Evolutionary conservation across 2,797 vertebrate species (phyloP), one percentile per base, ranked within the genome.

Genomic region (Eupleurogrammus muticus): DNA sequence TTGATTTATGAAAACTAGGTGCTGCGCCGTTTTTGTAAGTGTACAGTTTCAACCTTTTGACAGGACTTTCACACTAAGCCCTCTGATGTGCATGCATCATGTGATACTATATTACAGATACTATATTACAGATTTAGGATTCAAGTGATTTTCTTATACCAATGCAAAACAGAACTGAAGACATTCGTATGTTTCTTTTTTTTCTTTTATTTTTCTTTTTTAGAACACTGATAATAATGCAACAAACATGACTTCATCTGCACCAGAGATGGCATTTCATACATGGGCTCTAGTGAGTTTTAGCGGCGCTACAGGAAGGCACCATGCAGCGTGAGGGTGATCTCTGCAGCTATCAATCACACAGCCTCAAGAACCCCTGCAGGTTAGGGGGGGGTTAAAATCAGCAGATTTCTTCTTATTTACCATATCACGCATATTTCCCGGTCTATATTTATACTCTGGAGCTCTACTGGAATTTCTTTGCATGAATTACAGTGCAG

Each of bases 1-100:
- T 28, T 52, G 57, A 64, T 46, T 52, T 46, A 69, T 69, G 36
- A 66, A 40, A 62, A 70, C 10, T 54, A 9, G 38, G 42, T 50
- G 53, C 34, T 72, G 17, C 12, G 50, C 9, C 52, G 3, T 56
- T 72, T 63, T 73, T 52, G 14, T 38, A 53, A 61, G 23, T 21
- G 36, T 28, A 34, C 35, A 60, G 16, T 56, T 49, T 58, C 10
- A 50, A 4, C 13, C 56, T 5, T 14, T 48, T 46, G 60, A 58
- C 34, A 55, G 21, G 14, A 2, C 16, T 35, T 50, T 19, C 11
- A 65, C 38, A 32, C 17, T 72, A 4, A 16, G 19, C 11, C 56
- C 20, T 32, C 38, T 10, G n/a, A 53, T 44, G 34, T 52, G 40
- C 20, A 59, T 56, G 52, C 40, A 50, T 51, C 6, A 40, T 36